Evolutionary conservation across 2,797 vertebrate genomes (phyloP).

Genomic region (Meriones psammophilus): DNA sequence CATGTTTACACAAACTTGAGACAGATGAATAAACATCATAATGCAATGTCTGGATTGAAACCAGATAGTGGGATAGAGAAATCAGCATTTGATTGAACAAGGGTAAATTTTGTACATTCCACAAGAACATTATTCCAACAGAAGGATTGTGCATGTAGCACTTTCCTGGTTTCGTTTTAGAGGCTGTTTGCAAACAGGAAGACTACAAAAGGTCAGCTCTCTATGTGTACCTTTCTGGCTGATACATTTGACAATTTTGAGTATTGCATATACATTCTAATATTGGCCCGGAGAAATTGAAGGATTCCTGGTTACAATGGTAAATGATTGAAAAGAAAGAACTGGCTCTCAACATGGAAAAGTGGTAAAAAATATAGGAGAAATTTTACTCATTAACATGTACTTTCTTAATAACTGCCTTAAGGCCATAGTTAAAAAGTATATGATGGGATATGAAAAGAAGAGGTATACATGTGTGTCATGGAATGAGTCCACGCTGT

Average conservation of each 20-base stretch:
- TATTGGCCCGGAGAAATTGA: slow-evolving; percentile 28
- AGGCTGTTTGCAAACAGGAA: slow-evolving; percentile 36
- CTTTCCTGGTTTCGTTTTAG: slow-evolving; percentile 9
- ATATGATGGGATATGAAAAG: neutral
- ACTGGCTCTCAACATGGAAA: slow-evolving; percentile 29
- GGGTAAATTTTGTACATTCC: too few relatives aligned
- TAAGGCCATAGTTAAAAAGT: neutral
- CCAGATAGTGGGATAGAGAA: too few relatives aligned
- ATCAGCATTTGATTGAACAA: too few relatives aligned
- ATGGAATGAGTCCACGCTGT: slow-evolving; percentile 1
- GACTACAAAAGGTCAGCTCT: neutral
- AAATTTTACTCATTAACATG: neutral
- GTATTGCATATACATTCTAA: neutral
- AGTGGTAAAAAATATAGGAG: neutral
- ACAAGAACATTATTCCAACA: too few relatives aligned
- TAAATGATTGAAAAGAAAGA: slow-evolving; percentile 7
- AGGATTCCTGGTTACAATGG: neutral
- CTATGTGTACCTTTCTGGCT: neutral
- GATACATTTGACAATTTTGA: slow-evolving; percentile 19
- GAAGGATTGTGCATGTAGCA: neutral
- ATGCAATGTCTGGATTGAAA: too few relatives aligned
- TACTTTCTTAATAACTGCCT: neutral
- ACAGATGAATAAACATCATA: too few relatives aligned
- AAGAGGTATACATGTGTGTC: neutral
- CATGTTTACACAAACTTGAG: too few relatives aligned